These are phyloP conservation scores for Cinara cedri DNA, from an alignment of 2,888 invertebrate species.

Conservation along the genomic window DNA sequence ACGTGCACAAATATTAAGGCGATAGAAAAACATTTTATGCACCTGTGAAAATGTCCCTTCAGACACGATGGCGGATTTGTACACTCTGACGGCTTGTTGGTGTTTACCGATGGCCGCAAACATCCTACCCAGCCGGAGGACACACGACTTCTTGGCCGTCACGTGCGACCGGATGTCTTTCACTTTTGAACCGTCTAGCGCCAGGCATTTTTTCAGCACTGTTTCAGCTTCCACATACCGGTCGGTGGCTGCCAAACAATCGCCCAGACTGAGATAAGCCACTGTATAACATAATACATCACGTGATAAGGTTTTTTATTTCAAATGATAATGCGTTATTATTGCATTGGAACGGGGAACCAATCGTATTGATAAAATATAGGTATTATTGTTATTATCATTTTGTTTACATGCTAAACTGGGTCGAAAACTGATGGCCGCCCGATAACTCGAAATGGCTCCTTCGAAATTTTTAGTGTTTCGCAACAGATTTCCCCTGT, in stretches of 20 bases:
- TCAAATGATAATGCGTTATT: too few species aligned
- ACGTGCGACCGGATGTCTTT: slow-evolving; percentile 88
- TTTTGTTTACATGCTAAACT: slow-evolving; percentile 44
- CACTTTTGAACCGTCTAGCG: slow-evolving; percentile 82
- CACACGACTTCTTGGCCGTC: slow-evolving; percentile 87
- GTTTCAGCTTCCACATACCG: slow-evolving; percentile 82
- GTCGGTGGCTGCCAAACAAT: slow-evolving; percentile 82
- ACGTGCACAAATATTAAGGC: neutral
- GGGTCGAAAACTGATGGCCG: slow-evolving; percentile 46
- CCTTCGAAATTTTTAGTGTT: slow-evolving; percentile 43
- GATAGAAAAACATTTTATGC: slow-evolving; percentile 61
- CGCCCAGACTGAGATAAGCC: slow-evolving; percentile 91
- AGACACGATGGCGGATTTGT: slow-evolving; percentile 81
- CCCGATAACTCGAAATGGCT: slow-evolving; percentile 39
- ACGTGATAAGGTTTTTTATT: too few species aligned
- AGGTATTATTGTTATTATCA: too few species aligned
- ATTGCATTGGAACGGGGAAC: too few species aligned
- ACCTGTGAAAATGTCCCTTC: slow-evolving; percentile 81
- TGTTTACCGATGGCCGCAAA: slow-evolving; percentile 82
- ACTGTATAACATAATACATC: slow-evolving; percentile 67
- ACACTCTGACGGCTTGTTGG: slow-evolving; percentile 84
- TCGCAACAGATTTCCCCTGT: slow-evolving; percentile 44
- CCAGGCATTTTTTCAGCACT: slow-evolving; percentile 80
- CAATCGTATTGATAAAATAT: too few species aligned
- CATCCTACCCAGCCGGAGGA: slow-evolving; percentile 84